These are phyloP conservation scores for Pempheris klunzingeri DNA, from an alignment of 2,797 vertebrate genomes.

Conservation along the genomic window DNA sequence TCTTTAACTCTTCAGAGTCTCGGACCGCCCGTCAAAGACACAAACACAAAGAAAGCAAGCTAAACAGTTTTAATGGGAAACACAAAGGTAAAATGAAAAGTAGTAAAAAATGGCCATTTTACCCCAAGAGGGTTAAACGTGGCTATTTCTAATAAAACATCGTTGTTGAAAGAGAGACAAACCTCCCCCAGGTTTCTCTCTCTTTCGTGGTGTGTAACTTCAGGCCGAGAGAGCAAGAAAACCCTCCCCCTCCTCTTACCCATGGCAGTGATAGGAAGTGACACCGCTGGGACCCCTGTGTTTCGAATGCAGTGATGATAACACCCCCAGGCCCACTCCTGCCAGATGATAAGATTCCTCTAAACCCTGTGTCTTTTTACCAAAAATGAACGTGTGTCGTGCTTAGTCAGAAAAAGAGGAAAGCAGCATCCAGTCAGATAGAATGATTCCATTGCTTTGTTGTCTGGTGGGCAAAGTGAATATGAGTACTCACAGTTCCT, in stretches of 20 bases:
- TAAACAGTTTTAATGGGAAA: no score
- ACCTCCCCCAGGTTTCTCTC: conserved; percentile 18
- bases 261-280: conserved; percentile 71
- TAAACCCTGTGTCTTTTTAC: conserved; percentile 48
- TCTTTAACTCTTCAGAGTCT: no score
- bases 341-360: conserved; percentile 61
- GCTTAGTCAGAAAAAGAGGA: conserved; percentile 55
- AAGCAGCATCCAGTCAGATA: conserved; percentile 41
- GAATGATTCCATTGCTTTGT: conserved; percentile 49
- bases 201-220: conserved; percentile 40
- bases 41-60: no score
- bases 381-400: conserved; percentile 24
- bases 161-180: conserved; percentile 5
- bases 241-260: conserved; percentile 2
- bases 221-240: conserved; percentile 4
- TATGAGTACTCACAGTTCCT: conserved; percentile 48
- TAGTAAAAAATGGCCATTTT: no score
- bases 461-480: conserved; percentile 40
- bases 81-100: no score
- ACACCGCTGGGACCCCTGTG: conserved; percentile 56
- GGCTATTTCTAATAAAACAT: conserved; percentile 47
- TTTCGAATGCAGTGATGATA: conserved; percentile 42
- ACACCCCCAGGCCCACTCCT: conserved; percentile 17
- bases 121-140: no score
- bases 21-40: no score